Base-by-base conservation (phyloP, 2,797 vertebrate species). In the Alfaro cultratus region DNA sequence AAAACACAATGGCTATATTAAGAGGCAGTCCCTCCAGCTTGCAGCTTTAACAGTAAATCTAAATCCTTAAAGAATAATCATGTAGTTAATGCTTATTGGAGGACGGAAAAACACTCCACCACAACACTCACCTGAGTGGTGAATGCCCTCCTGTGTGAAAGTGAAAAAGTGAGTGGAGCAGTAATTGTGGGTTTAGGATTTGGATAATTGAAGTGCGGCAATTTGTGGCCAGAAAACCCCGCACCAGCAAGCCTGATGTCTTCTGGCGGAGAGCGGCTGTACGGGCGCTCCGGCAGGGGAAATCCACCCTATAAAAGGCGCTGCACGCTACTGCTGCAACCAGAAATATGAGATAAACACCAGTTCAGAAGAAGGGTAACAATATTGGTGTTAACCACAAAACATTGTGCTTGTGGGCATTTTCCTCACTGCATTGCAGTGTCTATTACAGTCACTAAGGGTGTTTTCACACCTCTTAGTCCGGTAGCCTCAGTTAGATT, bases 251-350 rank as follows among this genome's bases (percentile, higher is more conserved):
- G 81, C 83, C 70, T 16, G 47, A 80, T 86, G 90, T 90, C 79
- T 76, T 77, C 76, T 76, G 55, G 53, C 74, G 78, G 75, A 18
- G 15, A 34, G 62, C 62, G 34, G 7, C 34, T 64, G 16, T 31
- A 7, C 13, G 5, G n/a, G 57, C 1, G 29, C 13, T 16, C 29
- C 29, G 79, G 74, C 74, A 88, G 87, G 92, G 89, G 83, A 92
- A 89, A 88, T 89, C 88, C 84, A 87, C 60, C 74, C 73, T 55
- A 68, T 90, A 85, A 90, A 90, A 83, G 55, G 83, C 76, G 83
- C 39, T 84, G 45, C 78, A 23, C 23, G 36, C 64, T 41, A 23
- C 62, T 77, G 68, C 77, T 84, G 68, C 81, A n/a, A 85, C 78
- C 88, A 91, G 86, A 86, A 86, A 81, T 83, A 72, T 68, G 23